Evolutionary conservation across 2,797 vertebrate species (phyloP).

Genomic region (Dermochelys coriacea): DNA sequence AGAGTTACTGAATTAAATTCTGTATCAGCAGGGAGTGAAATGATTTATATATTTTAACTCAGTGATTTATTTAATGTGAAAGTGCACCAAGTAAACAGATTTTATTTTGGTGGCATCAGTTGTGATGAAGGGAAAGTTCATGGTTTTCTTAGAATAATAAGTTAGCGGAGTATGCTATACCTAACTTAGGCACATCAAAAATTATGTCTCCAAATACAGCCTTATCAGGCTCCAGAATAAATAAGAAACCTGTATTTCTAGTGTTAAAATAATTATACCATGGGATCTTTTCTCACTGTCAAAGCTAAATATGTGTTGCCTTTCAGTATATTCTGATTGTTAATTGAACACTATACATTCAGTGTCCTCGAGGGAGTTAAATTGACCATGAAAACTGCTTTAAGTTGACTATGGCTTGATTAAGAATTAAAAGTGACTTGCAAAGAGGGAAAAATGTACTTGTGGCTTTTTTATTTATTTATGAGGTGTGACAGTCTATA

Average conservation of each 20-base stretch:
- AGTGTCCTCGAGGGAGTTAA: background rate
- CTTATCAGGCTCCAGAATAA: background rate
- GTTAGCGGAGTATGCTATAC: accelerated
- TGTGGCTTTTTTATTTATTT: background rate
- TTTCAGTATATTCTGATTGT: background rate
- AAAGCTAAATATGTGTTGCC: too few relatives aligned
- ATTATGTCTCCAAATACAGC: background rate
- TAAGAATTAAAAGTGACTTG: background rate
- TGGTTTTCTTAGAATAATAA: background rate
- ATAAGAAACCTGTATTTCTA: background rate
- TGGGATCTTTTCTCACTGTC: background rate
- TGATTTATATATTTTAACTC: background rate
- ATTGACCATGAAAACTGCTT: background rate
- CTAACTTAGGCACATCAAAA: background rate
- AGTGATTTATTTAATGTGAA: background rate
- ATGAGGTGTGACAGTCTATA: too few relatives aligned
- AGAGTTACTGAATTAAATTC: background rate
- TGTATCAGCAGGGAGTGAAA: background rate
- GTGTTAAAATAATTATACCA: background rate
- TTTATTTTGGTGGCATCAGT: background rate
- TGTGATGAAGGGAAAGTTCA: background rate
- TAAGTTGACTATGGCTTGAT: background rate
- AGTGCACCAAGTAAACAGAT: background rate
- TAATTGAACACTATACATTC: background rate
- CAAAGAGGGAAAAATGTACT: background rate